phyloP scores from a whole-genome alignment of 2,797 vertebrate species.

The Merluccius polli region DNA sequence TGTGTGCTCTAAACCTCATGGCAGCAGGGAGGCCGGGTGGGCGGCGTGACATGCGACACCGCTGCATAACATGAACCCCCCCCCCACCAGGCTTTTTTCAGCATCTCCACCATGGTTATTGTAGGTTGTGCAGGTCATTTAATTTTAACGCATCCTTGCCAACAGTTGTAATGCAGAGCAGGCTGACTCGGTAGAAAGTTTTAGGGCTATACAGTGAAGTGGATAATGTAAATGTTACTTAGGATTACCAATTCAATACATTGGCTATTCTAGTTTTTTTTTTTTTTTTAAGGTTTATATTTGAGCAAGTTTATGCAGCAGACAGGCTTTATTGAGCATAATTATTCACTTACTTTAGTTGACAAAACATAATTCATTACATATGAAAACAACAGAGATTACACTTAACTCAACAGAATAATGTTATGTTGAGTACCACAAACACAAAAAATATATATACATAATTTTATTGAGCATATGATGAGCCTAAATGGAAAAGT shows the following conservation, averaged over 20 bases:
- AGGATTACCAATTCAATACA: not conserved
- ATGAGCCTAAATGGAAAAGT: not conserved
- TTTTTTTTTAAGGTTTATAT: no score
- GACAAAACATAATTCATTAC: not conserved
- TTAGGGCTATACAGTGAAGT: not conserved
- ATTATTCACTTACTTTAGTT: not conserved
- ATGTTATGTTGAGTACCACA: not conserved
- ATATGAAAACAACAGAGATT: not conserved
- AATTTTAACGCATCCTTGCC: slow-evolving; percentile 11
- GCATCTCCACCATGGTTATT: slow-evolving; percentile 35
- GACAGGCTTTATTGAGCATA: no score
- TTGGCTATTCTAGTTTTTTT: not conserved
- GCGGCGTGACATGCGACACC: slow-evolving; percentile 36
- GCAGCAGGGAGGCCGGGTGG: slow-evolving; percentile 33
- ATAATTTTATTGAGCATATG: not conserved
- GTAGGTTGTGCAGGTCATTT: slow-evolving; percentile 15
- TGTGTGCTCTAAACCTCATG: slow-evolving; percentile 26
- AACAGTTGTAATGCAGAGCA: not conserved
- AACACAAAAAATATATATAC: not conserved
- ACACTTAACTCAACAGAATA: not conserved
- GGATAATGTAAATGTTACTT: not conserved
- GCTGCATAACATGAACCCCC: slow-evolving; percentile 19
- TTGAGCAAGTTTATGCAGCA: no score
- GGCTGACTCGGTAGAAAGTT: not conserved
- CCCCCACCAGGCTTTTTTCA: slow-evolving; percentile 55